phyloP scores from a whole-genome alignment of 1,140 invertebrate genomes.

The Drosophila sechellia region DNA sequence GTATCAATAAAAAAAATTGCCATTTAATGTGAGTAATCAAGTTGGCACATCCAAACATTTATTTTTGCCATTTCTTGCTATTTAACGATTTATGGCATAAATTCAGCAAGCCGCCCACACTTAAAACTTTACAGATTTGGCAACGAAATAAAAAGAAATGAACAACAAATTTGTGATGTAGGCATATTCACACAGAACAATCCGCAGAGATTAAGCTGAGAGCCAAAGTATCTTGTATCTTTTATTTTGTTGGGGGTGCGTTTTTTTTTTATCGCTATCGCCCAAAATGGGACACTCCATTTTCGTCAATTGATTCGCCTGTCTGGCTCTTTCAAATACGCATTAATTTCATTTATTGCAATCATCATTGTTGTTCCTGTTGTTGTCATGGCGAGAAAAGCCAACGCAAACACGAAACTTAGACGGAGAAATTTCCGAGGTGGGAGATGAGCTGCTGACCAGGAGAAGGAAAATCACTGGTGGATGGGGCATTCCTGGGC shows the following conservation, averaged over 20 bases:
- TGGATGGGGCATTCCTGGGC: slow-evolving; percentile 61
- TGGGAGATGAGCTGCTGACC: slow-evolving; percentile 11
- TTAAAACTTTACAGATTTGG: slow-evolving; percentile 28
- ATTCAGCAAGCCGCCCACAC: slow-evolving; percentile 30
- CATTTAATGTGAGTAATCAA: slow-evolving; percentile 38
- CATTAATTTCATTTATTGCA: slow-evolving; percentile 83
- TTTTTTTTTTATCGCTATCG: slow-evolving; percentile 11
- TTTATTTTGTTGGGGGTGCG: slow-evolving; percentile 27
- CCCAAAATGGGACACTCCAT: slow-evolving; percentile 69
- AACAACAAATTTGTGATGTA: slow-evolving; percentile 1
- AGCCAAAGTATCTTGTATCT: slow-evolving; percentile 47
- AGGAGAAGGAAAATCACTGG: slow-evolving; percentile 8
- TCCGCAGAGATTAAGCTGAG: slow-evolving; percentile 30
- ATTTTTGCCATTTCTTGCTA: slow-evolving; percentile 26
- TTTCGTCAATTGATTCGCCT: slow-evolving; percentile 82
- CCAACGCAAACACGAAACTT: slow-evolving; percentile 69
- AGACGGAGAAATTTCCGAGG: slow-evolving; percentile 38
- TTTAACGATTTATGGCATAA: slow-evolving; percentile 34
- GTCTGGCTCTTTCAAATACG: slow-evolving; percentile 81
- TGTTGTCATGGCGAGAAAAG: slow-evolving; percentile 73
- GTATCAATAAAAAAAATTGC: slow-evolving; percentile 10
- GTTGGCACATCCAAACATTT: slow-evolving; percentile 35
- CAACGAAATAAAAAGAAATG: slow-evolving; percentile 15
- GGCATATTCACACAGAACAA: slow-evolving; percentile 16
- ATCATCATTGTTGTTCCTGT: slow-evolving; percentile 71